A percentile compares a stretch with the other conserved stretches of the same genome.
Evolutionary conservation across 2,888 invertebrate genomes (phyloP).

Genomic region (Tetranychus piercei): DNA sequence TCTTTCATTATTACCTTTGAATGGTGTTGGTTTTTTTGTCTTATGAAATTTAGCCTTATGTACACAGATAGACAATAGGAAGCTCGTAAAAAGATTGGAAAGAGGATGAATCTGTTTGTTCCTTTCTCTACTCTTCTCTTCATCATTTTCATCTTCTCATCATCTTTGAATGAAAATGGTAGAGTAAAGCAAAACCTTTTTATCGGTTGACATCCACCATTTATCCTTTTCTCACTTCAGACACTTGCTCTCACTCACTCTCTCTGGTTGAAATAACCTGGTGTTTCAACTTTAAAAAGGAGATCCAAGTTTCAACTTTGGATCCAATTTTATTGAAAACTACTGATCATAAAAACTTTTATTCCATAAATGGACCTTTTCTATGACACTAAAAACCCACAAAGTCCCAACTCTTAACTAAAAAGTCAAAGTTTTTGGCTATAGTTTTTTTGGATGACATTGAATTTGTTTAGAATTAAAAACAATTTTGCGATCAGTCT

Average conservation of each 20-base stretch:
- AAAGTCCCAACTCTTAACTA: no score
- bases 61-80: neutral
- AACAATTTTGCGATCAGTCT: no score
- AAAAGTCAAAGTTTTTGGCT: no score
- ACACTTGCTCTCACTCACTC: neutral
- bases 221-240: neutral
- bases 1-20: neutral
- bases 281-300: no score
- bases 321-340: no score
- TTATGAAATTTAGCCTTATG: neutral
- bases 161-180: neutral
- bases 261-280: no score
- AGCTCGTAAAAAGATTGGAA: neutral
- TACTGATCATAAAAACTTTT: no score
- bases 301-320: no score
- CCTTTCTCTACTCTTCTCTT: constrained; percentile 10
- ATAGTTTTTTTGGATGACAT: no score
- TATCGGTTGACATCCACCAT: neutral
- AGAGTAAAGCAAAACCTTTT: neutral
- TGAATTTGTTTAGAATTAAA: no score
- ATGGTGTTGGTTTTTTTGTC: neutral
- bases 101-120: neutral
- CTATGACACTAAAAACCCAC: no score
- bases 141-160: neutral
- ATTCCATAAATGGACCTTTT: no score